Conservation (phyloP, 2,113 vertebrate genomes). For the Leuciscus idus region DNA sequence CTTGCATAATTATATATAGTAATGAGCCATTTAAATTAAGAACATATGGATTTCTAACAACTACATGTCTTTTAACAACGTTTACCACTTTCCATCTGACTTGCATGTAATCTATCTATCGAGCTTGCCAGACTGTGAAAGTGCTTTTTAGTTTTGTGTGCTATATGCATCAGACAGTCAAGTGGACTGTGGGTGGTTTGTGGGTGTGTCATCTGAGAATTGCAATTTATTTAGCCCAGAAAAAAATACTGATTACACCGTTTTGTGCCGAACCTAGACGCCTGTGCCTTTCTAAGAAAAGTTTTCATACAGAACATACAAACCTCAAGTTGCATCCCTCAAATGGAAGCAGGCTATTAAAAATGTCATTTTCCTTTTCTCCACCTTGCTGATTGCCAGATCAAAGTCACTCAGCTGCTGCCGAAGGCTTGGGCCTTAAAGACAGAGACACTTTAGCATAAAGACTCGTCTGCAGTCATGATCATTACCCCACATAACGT, state of each 20-base stretch:
- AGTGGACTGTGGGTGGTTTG: not conserved
- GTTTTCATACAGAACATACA: not conserved
- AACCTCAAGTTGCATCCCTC: slow-evolving; percentile 2
- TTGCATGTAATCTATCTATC: not conserved
- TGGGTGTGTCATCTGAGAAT: not conserved
- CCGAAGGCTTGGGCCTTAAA: not conserved
- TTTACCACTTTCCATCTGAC: not conserved
- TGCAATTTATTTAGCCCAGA: not conserved
- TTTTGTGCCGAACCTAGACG: not conserved
- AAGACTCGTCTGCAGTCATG: slow-evolving; percentile 41
- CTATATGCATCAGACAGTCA: not conserved
- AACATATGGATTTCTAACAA: not conserved
- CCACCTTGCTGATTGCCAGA: slow-evolving; percentile 23
- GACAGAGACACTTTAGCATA: slow-evolving; percentile 39
- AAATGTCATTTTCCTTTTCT: not conserved
- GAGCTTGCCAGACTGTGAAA: too few relatives aligned
- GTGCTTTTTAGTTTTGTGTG: not conserved
- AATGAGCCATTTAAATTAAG: not conserved
- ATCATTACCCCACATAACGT: slow-evolving; percentile 42
- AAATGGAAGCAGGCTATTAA: not conserved
- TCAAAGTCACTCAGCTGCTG: slow-evolving; percentile 4
- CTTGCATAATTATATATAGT: not conserved
- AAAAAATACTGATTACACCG: not conserved
- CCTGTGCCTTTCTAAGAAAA: not conserved
- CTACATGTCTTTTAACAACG: not conserved